Evolutionary conservation across 2,797 vertebrate species (phyloP).

Genomic region (Podargus strigoides): DNA sequence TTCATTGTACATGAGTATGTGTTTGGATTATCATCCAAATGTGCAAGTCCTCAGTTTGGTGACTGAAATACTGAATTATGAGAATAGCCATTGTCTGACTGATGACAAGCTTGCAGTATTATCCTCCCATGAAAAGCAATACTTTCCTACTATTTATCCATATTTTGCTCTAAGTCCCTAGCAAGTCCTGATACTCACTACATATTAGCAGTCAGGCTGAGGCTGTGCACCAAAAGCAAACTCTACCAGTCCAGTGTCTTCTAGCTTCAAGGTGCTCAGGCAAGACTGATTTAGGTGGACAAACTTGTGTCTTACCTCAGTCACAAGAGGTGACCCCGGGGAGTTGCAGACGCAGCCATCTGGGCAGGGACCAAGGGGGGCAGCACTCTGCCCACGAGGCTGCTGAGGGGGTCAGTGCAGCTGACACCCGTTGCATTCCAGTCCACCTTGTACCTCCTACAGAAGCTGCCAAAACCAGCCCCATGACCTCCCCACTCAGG

Average conservation of each 20-base stretch:
- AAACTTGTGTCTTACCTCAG: background rate
- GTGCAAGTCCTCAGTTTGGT: background rate
- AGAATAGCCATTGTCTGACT: background rate
- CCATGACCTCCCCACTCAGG: background rate
- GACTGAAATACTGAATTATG: background rate
- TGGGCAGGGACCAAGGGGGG: slow-evolving; percentile 33
- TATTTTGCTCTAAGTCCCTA: background rate
- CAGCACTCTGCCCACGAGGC: background rate
- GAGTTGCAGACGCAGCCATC: slow-evolving; percentile 73
- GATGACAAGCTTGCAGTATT: background rate
- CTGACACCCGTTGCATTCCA: slow-evolving; percentile 68
- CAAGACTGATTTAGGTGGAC: background rate
- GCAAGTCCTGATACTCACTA: background rate
- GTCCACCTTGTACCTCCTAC: slow-evolving; percentile 71
- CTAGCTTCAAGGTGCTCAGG: slow-evolving; percentile 3
- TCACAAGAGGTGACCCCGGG: slow-evolving; percentile 65
- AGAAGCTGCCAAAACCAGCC: slow-evolving; percentile 43
- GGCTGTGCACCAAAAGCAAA: background rate
- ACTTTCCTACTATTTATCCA: background rate
- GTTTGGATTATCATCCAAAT: background rate
- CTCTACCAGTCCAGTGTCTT: background rate
- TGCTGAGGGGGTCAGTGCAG: slow-evolving; percentile 64
- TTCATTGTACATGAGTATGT: background rate
- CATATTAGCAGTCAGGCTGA: background rate
- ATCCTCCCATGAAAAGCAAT: background rate